These are phyloP conservation scores for Andrena bicolor DNA, from an alignment of 2,888 invertebrate species.

Conservation along the genomic window DNA sequence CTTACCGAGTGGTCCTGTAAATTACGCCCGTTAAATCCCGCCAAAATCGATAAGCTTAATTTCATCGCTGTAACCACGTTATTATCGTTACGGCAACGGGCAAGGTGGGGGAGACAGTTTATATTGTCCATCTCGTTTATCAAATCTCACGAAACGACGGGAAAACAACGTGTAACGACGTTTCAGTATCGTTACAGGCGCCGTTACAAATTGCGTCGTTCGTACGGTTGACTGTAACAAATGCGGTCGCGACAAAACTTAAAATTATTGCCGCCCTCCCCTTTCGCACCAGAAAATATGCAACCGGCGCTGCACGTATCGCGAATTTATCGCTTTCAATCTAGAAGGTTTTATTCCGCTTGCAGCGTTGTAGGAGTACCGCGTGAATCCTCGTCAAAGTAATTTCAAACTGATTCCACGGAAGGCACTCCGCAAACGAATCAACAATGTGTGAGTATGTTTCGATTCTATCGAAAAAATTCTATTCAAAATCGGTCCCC, in stretches of 20 bases:
- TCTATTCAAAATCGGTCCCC: not conserved
- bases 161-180: conserved; percentile 50
- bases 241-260: conserved; percentile 57
- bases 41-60: conserved; percentile 54
- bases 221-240: conserved; percentile 52
- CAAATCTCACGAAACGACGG: conserved; percentile 52
- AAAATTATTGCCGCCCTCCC: conserved; percentile 53
- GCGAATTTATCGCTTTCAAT: conserved; percentile 45
- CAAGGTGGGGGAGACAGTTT: conserved; percentile 3
- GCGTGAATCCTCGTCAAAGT: conserved; percentile 6
- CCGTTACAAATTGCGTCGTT: conserved; percentile 56
- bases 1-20: conserved; percentile 39
- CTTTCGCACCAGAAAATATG: conserved; percentile 43
- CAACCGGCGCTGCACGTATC: conserved; percentile 12
- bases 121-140: conserved; percentile 49
- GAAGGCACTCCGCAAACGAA: not conserved
- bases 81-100: conserved; percentile 24
- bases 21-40: conserved; percentile 39
- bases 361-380: not conserved
- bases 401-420: conserved; percentile 31
- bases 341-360: conserved; percentile 43
- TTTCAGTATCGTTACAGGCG: conserved; percentile 33
- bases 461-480: not conserved
- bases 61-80: conserved; percentile 50
- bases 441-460: not conserved